These are phyloP conservation scores for Gephyroberyx darwinii DNA, from an alignment of 2,797 vertebrate genomes.

Conservation along the genomic window DNA sequence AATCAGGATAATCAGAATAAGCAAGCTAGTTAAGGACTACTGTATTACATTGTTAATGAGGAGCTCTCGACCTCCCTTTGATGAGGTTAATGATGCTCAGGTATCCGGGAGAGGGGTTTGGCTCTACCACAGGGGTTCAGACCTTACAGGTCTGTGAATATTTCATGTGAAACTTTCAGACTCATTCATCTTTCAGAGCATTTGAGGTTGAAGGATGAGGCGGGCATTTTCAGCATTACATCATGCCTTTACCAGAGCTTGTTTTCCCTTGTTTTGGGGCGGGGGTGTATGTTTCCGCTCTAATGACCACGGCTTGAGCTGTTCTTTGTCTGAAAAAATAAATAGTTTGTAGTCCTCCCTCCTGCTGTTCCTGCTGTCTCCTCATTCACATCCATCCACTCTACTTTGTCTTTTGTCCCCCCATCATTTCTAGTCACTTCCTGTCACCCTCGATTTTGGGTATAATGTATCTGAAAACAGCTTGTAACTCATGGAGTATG, in stretches of 20 bases:
- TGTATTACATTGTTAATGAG: slow-evolving; percentile 18
- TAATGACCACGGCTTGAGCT: slow-evolving; percentile 10
- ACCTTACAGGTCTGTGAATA: slow-evolving; percentile 20
- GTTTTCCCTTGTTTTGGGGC: slow-evolving; percentile 12
- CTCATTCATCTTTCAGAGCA: slow-evolving; percentile 44
- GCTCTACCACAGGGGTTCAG: slow-evolving; percentile 22
- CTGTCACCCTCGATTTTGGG: background rate
- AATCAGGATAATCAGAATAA: background rate
- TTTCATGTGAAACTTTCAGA: slow-evolving; percentile 23
- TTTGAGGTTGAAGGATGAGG: slow-evolving; percentile 1
- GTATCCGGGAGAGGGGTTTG: background rate
- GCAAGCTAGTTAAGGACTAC: background rate
- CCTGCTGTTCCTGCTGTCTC: background rate
- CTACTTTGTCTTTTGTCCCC: background rate
- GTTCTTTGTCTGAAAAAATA: background rate
- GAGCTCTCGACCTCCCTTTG: slow-evolving; percentile 21
- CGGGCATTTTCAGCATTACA: slow-evolving; percentile 18
- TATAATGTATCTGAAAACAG: slow-evolving; percentile 18
- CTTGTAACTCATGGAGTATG: slow-evolving; percentile 5
- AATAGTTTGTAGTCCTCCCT: background rate
- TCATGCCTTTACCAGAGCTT: background rate
- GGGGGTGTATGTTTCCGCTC: slow-evolving; percentile 13
- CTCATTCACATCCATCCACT: background rate
- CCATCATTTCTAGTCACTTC: slow-evolving; percentile 15
- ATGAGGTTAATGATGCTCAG: slow-evolving; percentile 30